Conservation (phyloP, 2,797 vertebrate species). For the Mormyrops attenuatus region DNA sequence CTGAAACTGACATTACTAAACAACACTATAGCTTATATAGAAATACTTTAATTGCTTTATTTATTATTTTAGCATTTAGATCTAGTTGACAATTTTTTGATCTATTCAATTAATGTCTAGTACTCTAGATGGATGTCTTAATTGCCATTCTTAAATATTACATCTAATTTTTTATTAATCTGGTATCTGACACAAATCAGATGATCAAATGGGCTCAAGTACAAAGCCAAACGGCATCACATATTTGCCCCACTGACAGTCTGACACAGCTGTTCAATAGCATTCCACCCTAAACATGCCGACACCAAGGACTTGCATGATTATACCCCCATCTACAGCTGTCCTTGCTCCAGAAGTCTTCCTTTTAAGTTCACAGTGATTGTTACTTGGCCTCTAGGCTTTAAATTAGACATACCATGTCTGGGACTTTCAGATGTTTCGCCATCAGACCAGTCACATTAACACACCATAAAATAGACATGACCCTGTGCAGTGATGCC, state of each 20-base stretch:
- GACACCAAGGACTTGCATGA: not conserved
- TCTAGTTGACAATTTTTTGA: not conserved
- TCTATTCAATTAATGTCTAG: not conserved
- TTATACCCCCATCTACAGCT: not conserved
- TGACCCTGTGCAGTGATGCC: slow-evolving; percentile 39
- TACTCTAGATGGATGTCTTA: not conserved
- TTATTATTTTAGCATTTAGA: not conserved
- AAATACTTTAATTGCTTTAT: not conserved
- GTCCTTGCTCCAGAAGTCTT: not conserved
- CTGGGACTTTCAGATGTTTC: slow-evolving; percentile 51
- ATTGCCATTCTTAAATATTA: not conserved
- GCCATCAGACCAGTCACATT: not conserved
- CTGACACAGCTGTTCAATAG: slow-evolving; percentile 3
- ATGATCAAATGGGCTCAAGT: not conserved
- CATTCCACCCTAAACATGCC: not conserved
- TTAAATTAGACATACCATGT: slow-evolving; percentile 32
- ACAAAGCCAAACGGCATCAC: slow-evolving; percentile 1
- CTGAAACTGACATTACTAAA: not conserved
- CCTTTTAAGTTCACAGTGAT: slow-evolving; percentile 23
- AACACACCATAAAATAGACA: slow-evolving; percentile 31
- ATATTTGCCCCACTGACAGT: slow-evolving; percentile 11
- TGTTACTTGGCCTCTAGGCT: slow-evolving; percentile 28
- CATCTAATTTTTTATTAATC: not conserved
- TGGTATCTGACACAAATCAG: not conserved
- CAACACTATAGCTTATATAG: not conserved